Base-by-base conservation (phyloP, 2,888 invertebrate species). In the Xylocampa areola region DNA sequence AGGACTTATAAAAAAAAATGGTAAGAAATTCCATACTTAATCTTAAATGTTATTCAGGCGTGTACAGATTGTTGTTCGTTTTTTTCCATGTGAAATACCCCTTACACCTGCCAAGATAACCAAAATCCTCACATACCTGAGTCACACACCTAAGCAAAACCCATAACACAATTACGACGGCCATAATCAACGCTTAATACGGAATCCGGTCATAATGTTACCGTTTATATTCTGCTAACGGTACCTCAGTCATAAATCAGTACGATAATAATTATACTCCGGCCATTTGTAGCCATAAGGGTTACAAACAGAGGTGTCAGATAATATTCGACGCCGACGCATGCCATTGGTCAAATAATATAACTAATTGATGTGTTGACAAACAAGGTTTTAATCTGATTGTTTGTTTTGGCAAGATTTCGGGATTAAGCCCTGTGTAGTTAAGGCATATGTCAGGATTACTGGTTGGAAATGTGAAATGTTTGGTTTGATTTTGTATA, bases 141-240 rank as follows among this genome's bases (percentile, higher is more conserved):
- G 6, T 23, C 33, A 25, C 43, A 7, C 19, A 45, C 57, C 49
- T 44, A 57, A 74, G 54, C 58, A 61, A 67, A 55, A 55, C 55
- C 40, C 49, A 60, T 53, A 49, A 65, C 49, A 45, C 63, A 74
- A 76, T 76, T 74, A 74, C 65, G 55, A 67, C 54, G 47, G 44
- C 63, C 61, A 73, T 73, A 67, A 70, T 71, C 67, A 68, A 65
- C 48, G 48, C 49, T 62, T 63, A 59, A 65, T 78, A 70, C 72
- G 63, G 59, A 73, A 79, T 66, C 67, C 67, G 51, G 70, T 73
- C 73, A 71, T 81, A 89, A 88, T 86, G 79, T 59, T 67, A 73
- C 79, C 85, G 87, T 91, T 90, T 90, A 86, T 89, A 90, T 91
- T 89, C 88, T 92, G 89, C 87, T 65, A 85, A 88, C 92, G 80